Base-by-base conservation (phyloP, 2,113 vertebrate genomes). In the Alethe diademata region DNA sequence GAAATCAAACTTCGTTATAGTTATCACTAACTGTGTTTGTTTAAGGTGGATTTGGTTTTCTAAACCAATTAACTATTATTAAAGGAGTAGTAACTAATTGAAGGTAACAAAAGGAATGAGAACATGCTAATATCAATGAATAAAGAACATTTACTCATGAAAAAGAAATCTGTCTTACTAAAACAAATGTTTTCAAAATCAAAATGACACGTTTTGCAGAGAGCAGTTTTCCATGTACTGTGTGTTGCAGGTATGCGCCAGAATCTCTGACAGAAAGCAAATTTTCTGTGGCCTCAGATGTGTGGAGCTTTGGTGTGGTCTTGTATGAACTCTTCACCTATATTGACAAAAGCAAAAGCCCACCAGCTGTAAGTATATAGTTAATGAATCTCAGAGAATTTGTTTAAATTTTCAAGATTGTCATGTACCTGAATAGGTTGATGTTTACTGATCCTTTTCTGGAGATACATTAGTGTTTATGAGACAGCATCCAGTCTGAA, bases 271-370 rank as follows among this genome's bases (percentile, higher is more conserved):
- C 98, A 19, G 99, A 99, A 95, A 99, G 99, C 94, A 99, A 98
- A 96, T 99, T 99, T 98, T 99, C 99, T 29, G 99, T 99, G 95
- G 99, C 98, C 3, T 99, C 99, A 42, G 99, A 99, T 66, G 98
- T 99, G 58, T 99, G 99, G 99, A 99, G 99, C 80, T 99, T 99
- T 74, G 99, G 99, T 53, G 99, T 99, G 4, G 99, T 99, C 85
- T 97, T 99, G 3, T 99, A 99, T 69, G 99, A 99, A 90, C 99
- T 99, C 86, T 99, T 99, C 97, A 99, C 99, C 1, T 99, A 98
- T 83, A 99, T 99, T 62, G 99, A 99, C 96, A 99, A 99, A 96
- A 98, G 97, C 97, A 98, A 98, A 98, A 99, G 99, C 90, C 99
- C 99, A 43, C 99, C 99, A 62, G 98, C 98, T 95, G 99, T 99